Base-by-base conservation (phyloP, 2,888 invertebrate species). In the Hirtodrosophila histrioides region DNA sequence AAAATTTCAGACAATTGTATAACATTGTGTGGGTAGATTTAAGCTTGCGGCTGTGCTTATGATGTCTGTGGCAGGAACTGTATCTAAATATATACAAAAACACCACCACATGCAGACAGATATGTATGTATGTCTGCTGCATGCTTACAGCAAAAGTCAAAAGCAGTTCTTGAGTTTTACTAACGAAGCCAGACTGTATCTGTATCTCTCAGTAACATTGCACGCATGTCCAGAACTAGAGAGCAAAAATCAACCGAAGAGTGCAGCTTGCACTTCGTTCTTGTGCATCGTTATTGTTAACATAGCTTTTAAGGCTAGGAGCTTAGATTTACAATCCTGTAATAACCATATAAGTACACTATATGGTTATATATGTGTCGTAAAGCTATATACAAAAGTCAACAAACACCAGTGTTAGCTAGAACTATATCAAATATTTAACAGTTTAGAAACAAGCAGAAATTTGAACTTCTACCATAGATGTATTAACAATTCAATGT, bases 1-100 rank as follows among this genome's bases (percentile, higher is more conserved):
- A 64, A 51, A 36, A 66, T 66, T 43, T 55, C 35, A 50, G 51
- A 51, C 65, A 82, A 82, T 82, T 85, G 84, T 63, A 36, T 11
- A 53, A 10, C 24, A 43, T 48, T 56, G 57, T 68, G 40, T 51
- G 61, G 53, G 54, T 62, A 43, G 41, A 46, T 48, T 46, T 65
- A 40, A 51, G 51, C 39, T 31, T 46, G 56, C 41, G 53, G 17
- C 29, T 17, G 27, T 36, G 46, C 31, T 40, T 12, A 53, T 27
- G 12, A 43, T 50, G 51, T 46, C 40, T n/a, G 27, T 27, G 54
- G 7, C 64, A 69, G 75, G 75, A 72, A 72, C 57, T 54, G 35
- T 54, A 27, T n/a, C n/a, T 33, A 17, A 17, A 17, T 17, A 17
- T 17, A 17, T 17, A 17, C 17, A 17, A 17, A 17, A 17, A 17